Evolutionary conservation across 2,888 invertebrate genomes (phyloP), one percentile per base, ranked within the genome.

Genomic region (Uropetala carovei): DNA sequence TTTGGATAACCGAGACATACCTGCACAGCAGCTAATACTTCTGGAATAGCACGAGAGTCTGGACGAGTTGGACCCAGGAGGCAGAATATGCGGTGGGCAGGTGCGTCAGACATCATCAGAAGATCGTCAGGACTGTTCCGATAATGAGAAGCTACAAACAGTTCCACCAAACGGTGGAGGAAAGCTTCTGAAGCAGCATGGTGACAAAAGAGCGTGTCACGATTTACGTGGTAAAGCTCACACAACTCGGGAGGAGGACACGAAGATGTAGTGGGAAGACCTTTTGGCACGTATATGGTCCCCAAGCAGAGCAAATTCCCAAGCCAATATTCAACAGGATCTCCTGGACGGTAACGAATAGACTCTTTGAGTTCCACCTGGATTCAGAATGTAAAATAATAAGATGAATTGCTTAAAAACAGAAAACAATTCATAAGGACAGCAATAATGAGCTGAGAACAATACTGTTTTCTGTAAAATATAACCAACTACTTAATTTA

Each of bases 101-200:
- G 99, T 22, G 99, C 99, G 95, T 99, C 99, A 18, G 99, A 99
- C 96, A 99, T 96, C 96, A 99, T 97, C 96, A 99, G 99, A 82
- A 99, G 96, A 96, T 99, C 99, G 95, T 99, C 99, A 0, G 99
- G 99, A 92, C 98, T 98, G 96, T 99, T 99, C 97, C 98, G 95
- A 95, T 99, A 99, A 96, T 99, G 99, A 10, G 99, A 99, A 0
- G 99, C 97, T 0, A 99, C 99, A 94, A 99, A 99, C 83, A 99
- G 97, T 18, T 98, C 97, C 93, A 99, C 98, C 14, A 99, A 95
- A 93, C 98, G 96, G 94, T 99, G 99, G 14, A 99, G 96, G 95
- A 99, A 99, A 4, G 97, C 96, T 95, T 98, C 98, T 0, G 98
- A 98, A 0, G 99, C 99, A 94, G 97, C 97, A 94, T 99, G 99